These are phyloP conservation scores for Dorcus parallelipipedus DNA, from an alignment of 2,888 invertebrate genomes.

Conservation along the genomic window DNA sequence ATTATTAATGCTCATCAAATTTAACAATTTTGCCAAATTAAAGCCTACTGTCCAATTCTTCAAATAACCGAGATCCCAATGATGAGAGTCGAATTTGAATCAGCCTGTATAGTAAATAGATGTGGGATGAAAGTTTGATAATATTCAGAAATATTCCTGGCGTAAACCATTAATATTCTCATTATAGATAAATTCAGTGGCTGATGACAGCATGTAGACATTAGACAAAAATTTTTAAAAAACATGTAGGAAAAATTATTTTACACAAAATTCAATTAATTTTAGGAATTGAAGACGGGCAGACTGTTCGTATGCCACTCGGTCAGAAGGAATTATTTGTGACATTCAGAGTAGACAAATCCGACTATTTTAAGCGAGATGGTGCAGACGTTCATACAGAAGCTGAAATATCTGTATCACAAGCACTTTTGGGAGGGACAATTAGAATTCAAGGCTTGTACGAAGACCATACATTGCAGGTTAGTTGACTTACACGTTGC, in stretches of 20 bases:
- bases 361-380: slow-evolving; percentile 86
- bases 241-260: not conserved
- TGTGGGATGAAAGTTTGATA: too few relatives aligned
- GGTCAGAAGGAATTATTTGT: slow-evolving; percentile 90
- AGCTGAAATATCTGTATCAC: slow-evolving; percentile 81
- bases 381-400: slow-evolving; percentile 97
- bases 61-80: too few relatives aligned
- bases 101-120: too few relatives aligned
- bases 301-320: slow-evolving; percentile 91
- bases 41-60: too few relatives aligned
- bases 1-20: too few relatives aligned
- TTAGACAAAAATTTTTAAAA: not conserved
- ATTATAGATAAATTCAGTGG: not conserved
- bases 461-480: slow-evolving; percentile 89
- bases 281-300: slow-evolving; percentile 87
- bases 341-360: slow-evolving; percentile 87
- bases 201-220: not conserved
- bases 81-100: too few relatives aligned
- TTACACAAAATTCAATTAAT: slow-evolving; percentile 4
- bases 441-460: slow-evolving; percentile 91
- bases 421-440: slow-evolving; percentile 91
- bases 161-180: not conserved
- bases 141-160: not conserved
- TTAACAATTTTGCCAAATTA: too few relatives aligned
- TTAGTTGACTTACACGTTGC: slow-evolving; percentile 40